These are phyloP conservation scores for Eudiplozoon nipponicum DNA, from an alignment of 2,888 invertebrate genomes.

Conservation along the genomic window DNA sequence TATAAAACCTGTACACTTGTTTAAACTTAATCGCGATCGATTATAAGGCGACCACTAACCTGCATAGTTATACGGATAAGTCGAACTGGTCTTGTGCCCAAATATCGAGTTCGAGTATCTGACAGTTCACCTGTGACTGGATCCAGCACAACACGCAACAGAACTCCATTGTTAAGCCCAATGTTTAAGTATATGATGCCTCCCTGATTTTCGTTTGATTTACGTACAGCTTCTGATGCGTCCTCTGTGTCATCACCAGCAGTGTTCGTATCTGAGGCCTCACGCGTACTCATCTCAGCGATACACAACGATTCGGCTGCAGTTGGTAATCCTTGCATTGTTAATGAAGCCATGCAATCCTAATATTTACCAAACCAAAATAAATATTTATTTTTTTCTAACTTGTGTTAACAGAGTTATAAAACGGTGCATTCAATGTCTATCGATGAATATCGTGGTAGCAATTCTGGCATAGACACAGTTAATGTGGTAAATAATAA, in stretches of 20 bases:
- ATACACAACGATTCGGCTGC: conserved; percentile 80
- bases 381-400: no score
- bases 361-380: no score
- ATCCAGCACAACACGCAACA: conserved; percentile 64
- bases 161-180: conserved; percentile 72
- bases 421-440: no score
- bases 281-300: conserved; percentile 36
- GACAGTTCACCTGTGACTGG: conserved; percentile 75
- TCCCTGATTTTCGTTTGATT: no score
- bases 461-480: no score
- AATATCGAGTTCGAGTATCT: conserved; percentile 75
- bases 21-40: no score
- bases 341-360: conserved; percentile 68
- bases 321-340: conserved; percentile 77
- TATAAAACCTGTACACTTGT: no score
- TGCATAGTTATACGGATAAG: conserved; percentile 77
- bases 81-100: conserved; percentile 75
- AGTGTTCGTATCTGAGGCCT: not conserved
- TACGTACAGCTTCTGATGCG: no score
- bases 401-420: no score
- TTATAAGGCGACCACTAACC: no score
- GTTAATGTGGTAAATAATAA: no score
- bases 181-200: conserved; percentile 68
- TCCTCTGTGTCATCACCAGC: not conserved
- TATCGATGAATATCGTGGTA: no score